phyloP scores from a whole-genome alignment of 2,113 vertebrate species.

The Tichodroma muraria region DNA sequence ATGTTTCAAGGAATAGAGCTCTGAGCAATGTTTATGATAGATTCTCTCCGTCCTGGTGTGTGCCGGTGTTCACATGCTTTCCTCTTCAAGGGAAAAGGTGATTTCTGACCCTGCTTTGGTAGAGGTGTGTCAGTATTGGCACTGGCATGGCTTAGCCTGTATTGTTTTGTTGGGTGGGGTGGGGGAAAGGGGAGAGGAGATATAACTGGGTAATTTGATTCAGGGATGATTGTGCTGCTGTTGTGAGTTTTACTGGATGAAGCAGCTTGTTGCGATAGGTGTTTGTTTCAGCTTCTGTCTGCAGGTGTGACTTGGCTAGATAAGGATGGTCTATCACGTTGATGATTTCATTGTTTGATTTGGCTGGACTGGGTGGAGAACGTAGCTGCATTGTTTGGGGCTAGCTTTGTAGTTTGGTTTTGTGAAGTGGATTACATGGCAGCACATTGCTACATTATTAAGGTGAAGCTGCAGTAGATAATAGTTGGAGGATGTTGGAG shows the following conservation, averaged over 20 bases:
- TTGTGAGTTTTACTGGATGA: constrained; percentile 37
- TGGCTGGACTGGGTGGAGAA: constrained; percentile 52
- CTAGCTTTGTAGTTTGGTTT: constrained; percentile 43
- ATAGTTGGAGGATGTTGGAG: not conserved
- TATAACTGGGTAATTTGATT: not conserved
- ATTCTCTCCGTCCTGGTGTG: not conserved
- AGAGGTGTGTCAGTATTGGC: constrained; percentile 24
- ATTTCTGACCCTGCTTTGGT: not conserved
- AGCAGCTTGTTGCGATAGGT: constrained; percentile 28
- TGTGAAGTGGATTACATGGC: not conserved
- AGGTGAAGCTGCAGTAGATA: constrained; percentile 38
- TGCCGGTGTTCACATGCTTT: not conserved
- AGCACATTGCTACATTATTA: not conserved
- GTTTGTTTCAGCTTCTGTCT: constrained; percentile 45
- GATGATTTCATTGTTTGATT: constrained; percentile 61
- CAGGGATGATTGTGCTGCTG: constrained; percentile 15
- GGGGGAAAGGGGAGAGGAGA: constrained; percentile 16
- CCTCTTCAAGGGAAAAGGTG: not conserved
- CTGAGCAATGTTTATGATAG: not conserved
- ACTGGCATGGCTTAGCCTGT: not conserved
- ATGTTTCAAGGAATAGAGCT: not conserved
- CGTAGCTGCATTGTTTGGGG: constrained; percentile 36
- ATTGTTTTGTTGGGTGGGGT: constrained; percentile 14
- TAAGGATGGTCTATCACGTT: constrained; percentile 36
- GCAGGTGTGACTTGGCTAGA: constrained; percentile 49